Evolutionary conservation across 2,797 vertebrate genomes (phyloP).

Genomic region (Neostethus bicornis): DNA sequence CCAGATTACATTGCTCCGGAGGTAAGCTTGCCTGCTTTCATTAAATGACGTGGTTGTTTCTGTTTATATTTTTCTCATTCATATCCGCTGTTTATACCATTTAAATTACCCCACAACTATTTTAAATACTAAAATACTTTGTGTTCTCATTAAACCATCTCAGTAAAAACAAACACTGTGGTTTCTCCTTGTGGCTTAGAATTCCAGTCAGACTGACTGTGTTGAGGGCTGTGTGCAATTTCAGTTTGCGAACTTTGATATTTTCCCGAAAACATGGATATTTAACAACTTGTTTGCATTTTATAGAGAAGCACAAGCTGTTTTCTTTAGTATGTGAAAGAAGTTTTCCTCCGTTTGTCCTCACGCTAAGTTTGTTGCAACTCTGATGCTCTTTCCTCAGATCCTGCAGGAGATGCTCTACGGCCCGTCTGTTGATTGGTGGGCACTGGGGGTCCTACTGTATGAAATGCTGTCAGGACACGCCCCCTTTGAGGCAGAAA

Average conservation of each 20-base stretch:
- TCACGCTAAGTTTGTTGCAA: constrained; percentile 1
- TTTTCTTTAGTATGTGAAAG: constrained; percentile 44
- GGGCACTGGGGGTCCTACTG: constrained; percentile 95
- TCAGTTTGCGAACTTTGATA: constrained; percentile 25
- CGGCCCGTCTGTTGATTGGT: constrained; percentile 96
- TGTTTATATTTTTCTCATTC: neutral
- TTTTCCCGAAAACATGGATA: constrained; percentile 22
- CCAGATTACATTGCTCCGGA: constrained; percentile 98
- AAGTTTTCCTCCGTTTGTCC: constrained; percentile 29
- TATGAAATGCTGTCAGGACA: constrained; percentile 98
- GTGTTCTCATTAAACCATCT: constrained; percentile 51
- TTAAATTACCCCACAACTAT: constrained; percentile 2
- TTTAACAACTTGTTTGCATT: constrained; percentile 33
- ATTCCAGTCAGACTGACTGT: constrained; percentile 34
- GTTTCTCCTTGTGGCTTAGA: constrained; percentile 25
- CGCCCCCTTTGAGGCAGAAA: constrained; percentile 95
- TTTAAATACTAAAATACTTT: no score
- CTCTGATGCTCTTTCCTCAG: constrained; percentile 66
- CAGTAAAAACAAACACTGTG: constrained; percentile 45
- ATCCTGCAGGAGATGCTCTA: constrained; percentile 97
- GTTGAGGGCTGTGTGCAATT: constrained; percentile 36
- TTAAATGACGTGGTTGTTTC: neutral
- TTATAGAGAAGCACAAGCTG: constrained; percentile 33
- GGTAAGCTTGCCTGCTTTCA: constrained; percentile 73
- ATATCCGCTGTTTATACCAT: constrained; percentile 1